Evolutionary conservation across 2,797 vertebrate genomes (phyloP).

Genomic region (Petrocephalus sullivani): DNA sequence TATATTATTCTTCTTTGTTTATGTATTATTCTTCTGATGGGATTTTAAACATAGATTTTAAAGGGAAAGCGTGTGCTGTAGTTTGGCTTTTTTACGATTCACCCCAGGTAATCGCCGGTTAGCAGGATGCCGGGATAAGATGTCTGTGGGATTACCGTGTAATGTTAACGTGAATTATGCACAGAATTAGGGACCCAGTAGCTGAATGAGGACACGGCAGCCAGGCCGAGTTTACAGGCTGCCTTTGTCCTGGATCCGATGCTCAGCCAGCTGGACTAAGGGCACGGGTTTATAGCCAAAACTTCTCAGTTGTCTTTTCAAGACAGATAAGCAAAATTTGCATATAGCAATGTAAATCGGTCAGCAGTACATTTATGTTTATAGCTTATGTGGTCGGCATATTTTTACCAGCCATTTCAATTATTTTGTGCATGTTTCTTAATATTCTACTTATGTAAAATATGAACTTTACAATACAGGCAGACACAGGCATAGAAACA

Average conservation of each 20-base stretch:
- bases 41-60: background rate
- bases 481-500: background rate
- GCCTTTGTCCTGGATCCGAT: constrained; percentile 27
- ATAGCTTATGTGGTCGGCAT: background rate
- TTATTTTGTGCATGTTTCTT: background rate
- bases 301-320: background rate
- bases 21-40: background rate
- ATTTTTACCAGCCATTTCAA: background rate
- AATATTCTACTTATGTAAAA: background rate
- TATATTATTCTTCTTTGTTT: background rate
- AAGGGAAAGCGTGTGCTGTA: background rate
- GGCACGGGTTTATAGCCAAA: constrained; percentile 39
- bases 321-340: background rate
- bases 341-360: background rate
- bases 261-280: constrained; percentile 43
- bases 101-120: background rate
- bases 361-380: background rate
- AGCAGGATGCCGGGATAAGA: background rate
- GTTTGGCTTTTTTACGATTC: background rate
- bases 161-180: background rate
- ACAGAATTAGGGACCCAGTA: background rate
- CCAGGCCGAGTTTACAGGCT: constrained; percentile 44
- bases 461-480: background rate
- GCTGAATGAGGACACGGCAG: constrained; percentile 27
- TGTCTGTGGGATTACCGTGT: background rate